Percentiles rank a stretch among this genome's conserved stretches.
Conservation (phyloP, 2,113 vertebrate species). For the Chaetodon auriga region DNA sequence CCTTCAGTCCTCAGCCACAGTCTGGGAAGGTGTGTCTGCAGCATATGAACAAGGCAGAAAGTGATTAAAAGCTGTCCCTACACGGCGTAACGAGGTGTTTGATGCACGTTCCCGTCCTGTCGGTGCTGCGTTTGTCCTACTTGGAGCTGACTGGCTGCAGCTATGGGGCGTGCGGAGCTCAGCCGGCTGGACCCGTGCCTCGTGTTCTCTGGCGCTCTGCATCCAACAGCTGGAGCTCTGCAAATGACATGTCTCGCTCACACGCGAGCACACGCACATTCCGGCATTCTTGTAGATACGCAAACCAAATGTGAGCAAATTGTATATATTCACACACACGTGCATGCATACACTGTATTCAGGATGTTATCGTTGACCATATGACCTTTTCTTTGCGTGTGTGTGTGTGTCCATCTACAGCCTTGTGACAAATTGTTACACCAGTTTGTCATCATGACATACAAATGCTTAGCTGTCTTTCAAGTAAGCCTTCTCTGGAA, state of each 20-base stretch:
- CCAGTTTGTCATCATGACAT: background rate
- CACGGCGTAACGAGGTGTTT: slow-evolving; percentile 22
- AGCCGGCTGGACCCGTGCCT: slow-evolving; percentile 35
- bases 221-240: slow-evolving; percentile 66
- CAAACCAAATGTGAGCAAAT: slow-evolving; percentile 28
- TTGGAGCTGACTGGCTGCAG: slow-evolving; percentile 45
- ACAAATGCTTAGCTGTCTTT: background rate
- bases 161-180: slow-evolving; percentile 12
- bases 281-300: slow-evolving; percentile 14
- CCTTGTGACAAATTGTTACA: background rate
- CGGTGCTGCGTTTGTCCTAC: slow-evolving; percentile 23
- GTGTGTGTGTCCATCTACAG: background rate
- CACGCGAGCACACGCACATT: slow-evolving; percentile 41
- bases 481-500: background rate
- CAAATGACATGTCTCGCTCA: slow-evolving; percentile 33
- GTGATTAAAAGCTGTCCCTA: background rate
- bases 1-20: background rate
- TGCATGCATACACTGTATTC: background rate
- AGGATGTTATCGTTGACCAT: slow-evolving; percentile 10
- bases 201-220: slow-evolving; percentile 24
- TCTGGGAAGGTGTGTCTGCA: background rate
- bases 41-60: background rate
- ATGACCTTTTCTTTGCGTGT: background rate
- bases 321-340: background rate
- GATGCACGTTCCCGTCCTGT: slow-evolving; percentile 26